These are phyloP conservation scores for Ivindomyrus marchei DNA, from an alignment of 2,113 vertebrate species.

Conservation along the genomic window DNA sequence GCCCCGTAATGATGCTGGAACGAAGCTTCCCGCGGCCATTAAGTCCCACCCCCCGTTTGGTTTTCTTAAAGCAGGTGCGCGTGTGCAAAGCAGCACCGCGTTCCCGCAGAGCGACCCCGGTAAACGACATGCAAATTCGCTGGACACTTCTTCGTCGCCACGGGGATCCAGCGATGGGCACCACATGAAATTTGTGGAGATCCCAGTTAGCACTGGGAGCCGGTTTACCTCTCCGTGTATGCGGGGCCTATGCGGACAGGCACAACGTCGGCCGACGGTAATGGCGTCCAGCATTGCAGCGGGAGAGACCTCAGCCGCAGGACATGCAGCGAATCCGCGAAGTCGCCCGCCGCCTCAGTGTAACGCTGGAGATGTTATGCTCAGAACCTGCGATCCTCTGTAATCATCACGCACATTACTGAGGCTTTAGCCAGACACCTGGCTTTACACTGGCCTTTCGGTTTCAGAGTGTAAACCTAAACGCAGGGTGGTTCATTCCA, in stretches of 20 bases:
- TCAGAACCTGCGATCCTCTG: background rate
- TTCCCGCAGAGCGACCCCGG: conserved; percentile 31
- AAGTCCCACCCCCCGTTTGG: conserved; percentile 18
- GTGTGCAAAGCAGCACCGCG: conserved; percentile 31
- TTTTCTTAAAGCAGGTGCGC: conserved; percentile 32
- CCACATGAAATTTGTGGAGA: background rate
- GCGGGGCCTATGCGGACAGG: background rate
- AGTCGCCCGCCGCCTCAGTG: no score
- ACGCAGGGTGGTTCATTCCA: background rate
- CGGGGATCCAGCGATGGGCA: background rate
- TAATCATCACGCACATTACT: background rate
- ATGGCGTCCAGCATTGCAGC: background rate
- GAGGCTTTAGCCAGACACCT: background rate
- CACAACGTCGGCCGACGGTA: background rate
- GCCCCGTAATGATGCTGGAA: conserved; percentile 9
- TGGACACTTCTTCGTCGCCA: background rate
- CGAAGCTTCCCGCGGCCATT: conserved; percentile 29
- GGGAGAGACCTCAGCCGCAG: no score
- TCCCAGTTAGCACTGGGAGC: background rate
- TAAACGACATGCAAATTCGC: conserved; percentile 56
- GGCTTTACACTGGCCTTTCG: background rate
- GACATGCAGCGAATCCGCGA: no score
- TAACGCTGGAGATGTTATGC: background rate
- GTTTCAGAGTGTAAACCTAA: background rate
- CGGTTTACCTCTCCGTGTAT: background rate